These are phyloP conservation scores for Chrysodeixis includens DNA, from an alignment of 2,888 invertebrate genomes.

Conservation along the genomic window DNA sequence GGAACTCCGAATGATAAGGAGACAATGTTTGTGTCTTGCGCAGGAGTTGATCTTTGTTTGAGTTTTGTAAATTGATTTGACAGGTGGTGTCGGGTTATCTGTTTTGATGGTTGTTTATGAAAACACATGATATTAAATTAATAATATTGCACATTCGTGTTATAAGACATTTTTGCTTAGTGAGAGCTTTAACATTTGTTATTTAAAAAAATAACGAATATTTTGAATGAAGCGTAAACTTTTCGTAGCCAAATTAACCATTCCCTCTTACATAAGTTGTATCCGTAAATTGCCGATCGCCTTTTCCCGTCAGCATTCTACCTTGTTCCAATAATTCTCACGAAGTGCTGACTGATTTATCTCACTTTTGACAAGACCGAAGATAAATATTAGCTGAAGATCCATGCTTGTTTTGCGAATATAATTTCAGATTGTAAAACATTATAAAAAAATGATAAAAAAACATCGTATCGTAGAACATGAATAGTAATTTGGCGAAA, in stretches of 20 bases:
- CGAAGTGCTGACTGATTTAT: background rate
- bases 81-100: background rate
- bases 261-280: slow-evolving; percentile 21
- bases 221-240: slow-evolving; percentile 16
- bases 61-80: slow-evolving; percentile 13
- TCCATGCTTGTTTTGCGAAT: background rate
- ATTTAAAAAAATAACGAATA: too few species aligned
- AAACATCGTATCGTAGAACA: too few species aligned
- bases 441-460: too few species aligned
- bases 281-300: background rate
- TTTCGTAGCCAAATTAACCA: slow-evolving; percentile 37
- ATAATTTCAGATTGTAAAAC: too few species aligned
- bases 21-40: slow-evolving; percentile 8
- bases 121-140: too few species aligned
- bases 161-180: too few species aligned
- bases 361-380: background rate
- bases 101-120: background rate
- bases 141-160: too few species aligned
- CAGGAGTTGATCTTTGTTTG: slow-evolving; percentile 5
- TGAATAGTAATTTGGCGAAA: too few species aligned
- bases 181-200: too few species aligned
- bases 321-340: background rate
- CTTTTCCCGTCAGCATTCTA: background rate
- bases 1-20: slow-evolving; percentile 11
- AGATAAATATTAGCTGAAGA: background rate